Base-by-base conservation (phyloP, 2,888 invertebrate genomes). In the Notodonta dromedarius region DNA sequence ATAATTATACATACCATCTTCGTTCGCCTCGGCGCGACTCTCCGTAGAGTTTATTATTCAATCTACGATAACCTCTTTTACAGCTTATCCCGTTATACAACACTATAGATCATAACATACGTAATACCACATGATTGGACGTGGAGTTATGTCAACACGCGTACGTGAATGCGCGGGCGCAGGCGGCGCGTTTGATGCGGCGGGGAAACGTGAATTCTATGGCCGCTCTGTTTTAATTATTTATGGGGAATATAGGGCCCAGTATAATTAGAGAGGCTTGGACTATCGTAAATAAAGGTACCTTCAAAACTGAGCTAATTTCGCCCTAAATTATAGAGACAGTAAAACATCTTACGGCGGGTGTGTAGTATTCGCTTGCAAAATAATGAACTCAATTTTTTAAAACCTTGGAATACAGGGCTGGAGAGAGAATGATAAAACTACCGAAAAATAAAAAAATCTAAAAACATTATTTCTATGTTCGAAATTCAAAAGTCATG, bases 91-190 rank as follows among this genome's bases (percentile, higher is more conserved):
- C 46, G 46, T 46, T 46, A 46, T 46, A 13, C n/a, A 5, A 13
- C 5, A 46, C 46, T 52, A 58, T 24, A 51, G 52, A 52, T 58
- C 42, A 58, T 58, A 51, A 52, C 42, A 58, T 50, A 58, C 52
- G 51, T 52, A 58, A 52, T 51, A 42, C 44, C 53, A 8, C 32
- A 44, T 52, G 53, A 53, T 54, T 54, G 59, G 24, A 60, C 59
- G 59, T 40, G 35, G 55, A 62, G 51, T 39, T 63, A 56, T 61
- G 61, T 59, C 40, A 57, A 51, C 16, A 51, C 11, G 39, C 32
- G 32, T 58, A 67, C 64, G 74, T 69, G 61, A 64, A 69, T 64
- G 69, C 60, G 62, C 58, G 12, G 2, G 61, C 61, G 70, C 65
- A 68, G 54, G 54, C 65, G 69, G 62, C 42, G 4, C 4, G 13